Conservation (phyloP, 64 coral and sea anemone species). For the Montipora sp. region DNA sequence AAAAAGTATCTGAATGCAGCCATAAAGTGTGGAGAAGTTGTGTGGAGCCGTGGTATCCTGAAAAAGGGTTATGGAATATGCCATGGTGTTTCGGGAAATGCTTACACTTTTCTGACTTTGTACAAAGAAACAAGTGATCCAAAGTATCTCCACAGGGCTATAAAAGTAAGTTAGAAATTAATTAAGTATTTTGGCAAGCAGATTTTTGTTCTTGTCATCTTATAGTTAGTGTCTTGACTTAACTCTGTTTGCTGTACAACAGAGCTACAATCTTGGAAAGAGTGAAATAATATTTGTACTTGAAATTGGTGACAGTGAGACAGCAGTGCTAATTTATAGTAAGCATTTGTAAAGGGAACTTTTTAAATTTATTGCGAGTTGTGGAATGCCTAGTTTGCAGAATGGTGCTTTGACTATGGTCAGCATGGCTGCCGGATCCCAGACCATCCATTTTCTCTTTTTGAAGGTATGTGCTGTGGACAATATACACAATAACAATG, state of each 20-base stretch:
- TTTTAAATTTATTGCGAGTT: background rate
- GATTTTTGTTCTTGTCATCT: no score
- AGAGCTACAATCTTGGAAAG: no score
- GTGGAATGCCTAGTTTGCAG: slow-evolving; percentile 86
- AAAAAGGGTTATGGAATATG: slow-evolving; percentile 99
- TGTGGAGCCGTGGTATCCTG: slow-evolving; percentile 85
- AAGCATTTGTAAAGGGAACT: background rate
- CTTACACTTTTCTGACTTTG: slow-evolving; percentile 77
- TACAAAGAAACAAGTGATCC: slow-evolving; percentile 77
- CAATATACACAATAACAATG: no score
- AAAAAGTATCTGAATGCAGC: slow-evolving; percentile 81
- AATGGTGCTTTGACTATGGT: slow-evolving; percentile 95
- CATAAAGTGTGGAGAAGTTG: slow-evolving; percentile 82
- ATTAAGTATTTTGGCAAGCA: no score
- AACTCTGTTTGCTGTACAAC: background rate
- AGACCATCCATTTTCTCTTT: slow-evolving; percentile 88
- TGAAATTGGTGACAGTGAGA: background rate
- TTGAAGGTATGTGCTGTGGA: slow-evolving; percentile 81
- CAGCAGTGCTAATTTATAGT: background rate
- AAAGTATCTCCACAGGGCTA: slow-evolving; percentile 80
- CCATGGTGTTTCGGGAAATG: slow-evolving; percentile 96
- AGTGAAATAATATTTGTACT: no score
- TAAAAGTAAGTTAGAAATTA: slow-evolving; percentile 55
- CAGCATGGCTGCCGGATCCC: slow-evolving; percentile 84
- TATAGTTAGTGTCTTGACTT: no score